Percentiles rank a stretch among this genome's conserved stretches.
Evolutionary conservation across 2,113 vertebrate species (phyloP).

Genomic region (Thinocorus orbignyianus): DNA sequence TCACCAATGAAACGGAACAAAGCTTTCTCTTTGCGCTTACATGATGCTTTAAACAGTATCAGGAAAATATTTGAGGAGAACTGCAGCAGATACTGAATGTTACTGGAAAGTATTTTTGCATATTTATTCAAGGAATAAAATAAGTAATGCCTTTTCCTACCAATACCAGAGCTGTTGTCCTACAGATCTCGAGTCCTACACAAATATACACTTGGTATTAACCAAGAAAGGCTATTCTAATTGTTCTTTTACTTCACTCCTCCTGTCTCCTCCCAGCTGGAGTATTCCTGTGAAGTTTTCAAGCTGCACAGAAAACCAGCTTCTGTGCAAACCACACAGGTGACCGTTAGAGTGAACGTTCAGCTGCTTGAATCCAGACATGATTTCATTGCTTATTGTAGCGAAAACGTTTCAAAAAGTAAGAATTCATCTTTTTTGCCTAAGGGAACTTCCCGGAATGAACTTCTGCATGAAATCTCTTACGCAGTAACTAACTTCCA

Average conservation of each 20-base stretch:
- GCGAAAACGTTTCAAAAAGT: background rate
- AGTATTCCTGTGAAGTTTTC: background rate
- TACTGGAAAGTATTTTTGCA: background rate
- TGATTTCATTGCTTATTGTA: background rate
- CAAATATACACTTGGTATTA: background rate
- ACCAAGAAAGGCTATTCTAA: background rate
- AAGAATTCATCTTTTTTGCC: background rate
- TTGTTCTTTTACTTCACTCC: background rate
- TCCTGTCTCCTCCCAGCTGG: background rate
- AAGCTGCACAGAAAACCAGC: background rate
- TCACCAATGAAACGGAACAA: background rate
- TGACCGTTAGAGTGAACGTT: background rate
- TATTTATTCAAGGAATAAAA: background rate
- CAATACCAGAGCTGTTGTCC: background rate
- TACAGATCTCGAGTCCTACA: background rate
- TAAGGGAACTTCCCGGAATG: background rate
- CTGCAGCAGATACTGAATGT: background rate
- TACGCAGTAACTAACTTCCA: background rate
- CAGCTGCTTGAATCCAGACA: background rate
- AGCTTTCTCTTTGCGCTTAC: background rate
- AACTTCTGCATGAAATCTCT: background rate
- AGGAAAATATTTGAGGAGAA: background rate
- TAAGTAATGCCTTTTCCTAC: background rate
- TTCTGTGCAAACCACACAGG: background rate
- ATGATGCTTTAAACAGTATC: background rate